phyloP scores from a whole-genome alignment of 2,797 vertebrate species.

The Pitangus sulphuratus region DNA sequence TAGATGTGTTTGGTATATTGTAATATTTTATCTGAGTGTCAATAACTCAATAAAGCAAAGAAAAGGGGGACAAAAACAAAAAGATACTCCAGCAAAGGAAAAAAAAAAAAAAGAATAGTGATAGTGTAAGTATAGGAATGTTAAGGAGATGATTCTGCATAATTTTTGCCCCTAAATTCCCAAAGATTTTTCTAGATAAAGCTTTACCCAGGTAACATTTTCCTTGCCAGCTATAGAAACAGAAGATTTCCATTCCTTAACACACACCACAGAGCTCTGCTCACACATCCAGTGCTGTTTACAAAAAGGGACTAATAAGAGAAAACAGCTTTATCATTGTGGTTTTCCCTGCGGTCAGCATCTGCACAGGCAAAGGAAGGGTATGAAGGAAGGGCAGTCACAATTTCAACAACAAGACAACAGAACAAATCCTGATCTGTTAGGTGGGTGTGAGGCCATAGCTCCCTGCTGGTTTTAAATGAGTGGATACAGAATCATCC shows the following conservation, averaged over 20 bases:
- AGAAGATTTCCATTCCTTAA: background rate
- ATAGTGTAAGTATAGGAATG: background rate
- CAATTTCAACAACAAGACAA: conserved; percentile 26
- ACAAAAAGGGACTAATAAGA: conserved; percentile 47
- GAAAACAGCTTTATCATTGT: conserved; percentile 71
- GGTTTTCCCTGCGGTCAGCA: conserved; percentile 66
- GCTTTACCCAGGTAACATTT: background rate
- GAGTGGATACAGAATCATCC: background rate
- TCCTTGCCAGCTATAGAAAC: background rate
- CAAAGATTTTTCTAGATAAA: background rate
- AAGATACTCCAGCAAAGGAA: background rate
- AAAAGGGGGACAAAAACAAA: background rate
- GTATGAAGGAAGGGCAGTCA: conserved; percentile 45
- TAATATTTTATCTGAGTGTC: conserved; percentile 2
- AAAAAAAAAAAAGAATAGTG: background rate
- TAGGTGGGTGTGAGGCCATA: background rate
- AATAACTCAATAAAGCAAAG: background rate
- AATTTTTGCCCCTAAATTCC: background rate
- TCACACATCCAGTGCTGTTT: conserved; percentile 37
- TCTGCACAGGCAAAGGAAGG: conserved; percentile 59
- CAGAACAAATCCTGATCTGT: background rate
- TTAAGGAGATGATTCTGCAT: background rate
- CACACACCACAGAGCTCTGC: background rate
- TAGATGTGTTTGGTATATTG: background rate
- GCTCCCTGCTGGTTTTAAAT: background rate